Percentiles rank a stretch among this genome's conserved stretches.
Conservation (phyloP, 2,113 vertebrate genomes). For the Zapus hudsonius region DNA sequence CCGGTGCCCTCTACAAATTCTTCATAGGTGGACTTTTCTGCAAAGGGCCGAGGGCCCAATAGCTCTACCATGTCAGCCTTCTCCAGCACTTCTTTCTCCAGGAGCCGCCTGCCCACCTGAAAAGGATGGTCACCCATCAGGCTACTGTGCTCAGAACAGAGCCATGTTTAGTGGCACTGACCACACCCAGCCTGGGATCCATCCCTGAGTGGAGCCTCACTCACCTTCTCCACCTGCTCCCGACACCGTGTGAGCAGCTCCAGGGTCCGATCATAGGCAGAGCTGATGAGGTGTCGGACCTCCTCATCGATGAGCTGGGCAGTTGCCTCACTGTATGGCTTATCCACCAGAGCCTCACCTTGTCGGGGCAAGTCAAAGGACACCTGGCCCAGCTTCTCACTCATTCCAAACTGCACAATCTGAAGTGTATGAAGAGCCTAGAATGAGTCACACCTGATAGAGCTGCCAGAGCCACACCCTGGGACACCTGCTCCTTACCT, state of each 20-base stretch:
- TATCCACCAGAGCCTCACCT: constrained; percentile 79
- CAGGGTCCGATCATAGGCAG: constrained; percentile 80
- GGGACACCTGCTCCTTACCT: constrained; percentile 71
- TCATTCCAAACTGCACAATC: constrained; percentile 86
- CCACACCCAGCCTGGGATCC: too few relatives aligned
- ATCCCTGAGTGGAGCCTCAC: neutral
- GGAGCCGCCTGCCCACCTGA: constrained; percentile 82
- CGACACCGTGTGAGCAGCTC: constrained; percentile 78
- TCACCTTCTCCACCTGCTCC: constrained; percentile 81
- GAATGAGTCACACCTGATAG: rapidly evolving
- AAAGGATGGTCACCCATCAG: neutral
- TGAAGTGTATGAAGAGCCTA: neutral
- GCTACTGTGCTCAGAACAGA: neutral
- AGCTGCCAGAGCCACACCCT: rapidly evolving
- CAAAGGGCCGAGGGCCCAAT: constrained; percentile 81
- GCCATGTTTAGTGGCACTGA: neutral
- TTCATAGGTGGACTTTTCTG: constrained; percentile 82
- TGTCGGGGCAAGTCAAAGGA: constrained; percentile 81
- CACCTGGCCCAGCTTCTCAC: constrained; percentile 84
- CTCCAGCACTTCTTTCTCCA: constrained; percentile 85
- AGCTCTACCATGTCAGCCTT: constrained; percentile 83
- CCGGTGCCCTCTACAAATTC: constrained; percentile 84
- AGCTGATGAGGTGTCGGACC: constrained; percentile 84
- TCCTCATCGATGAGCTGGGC: constrained; percentile 88
- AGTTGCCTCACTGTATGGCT: constrained; percentile 82